These are phyloP conservation scores for Rotaria macrura DNA, from an alignment of 2,888 invertebrate species.

Conservation along the genomic window DNA sequence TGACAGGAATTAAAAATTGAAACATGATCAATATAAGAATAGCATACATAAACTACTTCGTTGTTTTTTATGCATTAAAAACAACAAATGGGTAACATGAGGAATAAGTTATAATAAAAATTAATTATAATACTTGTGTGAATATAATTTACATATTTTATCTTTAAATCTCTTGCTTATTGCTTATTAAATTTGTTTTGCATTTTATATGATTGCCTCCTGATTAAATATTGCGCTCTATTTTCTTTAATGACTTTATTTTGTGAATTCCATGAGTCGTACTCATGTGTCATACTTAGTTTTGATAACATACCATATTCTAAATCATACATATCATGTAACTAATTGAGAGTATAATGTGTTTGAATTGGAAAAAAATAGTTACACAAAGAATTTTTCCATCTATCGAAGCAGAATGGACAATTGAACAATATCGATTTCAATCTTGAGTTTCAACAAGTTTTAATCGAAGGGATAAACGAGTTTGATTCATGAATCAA, in stretches of 20 bases:
- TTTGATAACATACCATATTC: conserved; percentile 96
- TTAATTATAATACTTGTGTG: conserved; percentile 99
- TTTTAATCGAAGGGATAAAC: too few species aligned
- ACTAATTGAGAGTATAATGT: conserved; percentile 93
- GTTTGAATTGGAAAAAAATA: conserved; percentile 98
- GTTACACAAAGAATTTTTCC: too few species aligned
- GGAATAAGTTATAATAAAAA: conserved; percentile 98
- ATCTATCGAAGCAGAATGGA: too few species aligned
- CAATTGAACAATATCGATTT: too few species aligned
- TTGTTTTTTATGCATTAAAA: conserved; percentile 97
- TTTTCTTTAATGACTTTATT: conserved; percentile 95
- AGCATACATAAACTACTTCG: conserved; percentile 94
- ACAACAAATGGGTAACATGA: conserved; percentile 98
- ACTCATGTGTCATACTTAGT: conserved; percentile 59
- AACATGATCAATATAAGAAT: conserved; percentile 98
- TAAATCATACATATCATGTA: conserved; percentile 98
- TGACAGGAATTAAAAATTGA: conserved; percentile 73
- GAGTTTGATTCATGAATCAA: too few species aligned
- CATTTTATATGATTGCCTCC: too few species aligned
- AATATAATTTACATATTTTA: conserved; percentile 99
- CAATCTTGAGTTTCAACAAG: too few species aligned
- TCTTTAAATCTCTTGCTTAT: conserved; percentile 84
- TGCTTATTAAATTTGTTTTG: conserved; percentile 98
- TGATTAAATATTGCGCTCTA: conserved; percentile 97
- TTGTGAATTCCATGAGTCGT: conserved; percentile 96